phyloP scores from a whole-genome alignment of 2,888 invertebrate genomes.

The Sarcophaga caerulescens region DNA sequence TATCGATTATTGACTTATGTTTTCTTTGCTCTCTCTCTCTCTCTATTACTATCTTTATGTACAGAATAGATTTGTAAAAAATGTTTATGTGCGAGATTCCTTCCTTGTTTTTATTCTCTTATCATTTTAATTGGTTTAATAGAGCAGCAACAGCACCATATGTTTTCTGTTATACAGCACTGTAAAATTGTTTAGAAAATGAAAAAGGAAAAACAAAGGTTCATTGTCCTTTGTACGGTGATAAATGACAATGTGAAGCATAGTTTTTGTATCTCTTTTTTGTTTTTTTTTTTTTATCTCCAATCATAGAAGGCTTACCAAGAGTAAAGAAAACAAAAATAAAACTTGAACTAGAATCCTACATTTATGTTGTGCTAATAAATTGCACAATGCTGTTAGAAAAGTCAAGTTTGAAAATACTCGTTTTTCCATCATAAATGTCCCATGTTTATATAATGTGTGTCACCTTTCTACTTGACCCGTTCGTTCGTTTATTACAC shows the following conservation, averaged over 20 bases:
- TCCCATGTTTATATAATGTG: not conserved
- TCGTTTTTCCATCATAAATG: too few species aligned
- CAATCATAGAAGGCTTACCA: too few species aligned
- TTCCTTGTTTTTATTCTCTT: not conserved
- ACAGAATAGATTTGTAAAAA: conserved; percentile 17
- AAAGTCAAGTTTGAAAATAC: too few species aligned
- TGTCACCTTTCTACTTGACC: conserved; percentile 42
- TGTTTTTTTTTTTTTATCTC: too few species aligned
- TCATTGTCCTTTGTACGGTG: too few species aligned
- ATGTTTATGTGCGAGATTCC: not conserved
- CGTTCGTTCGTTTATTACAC: conserved; percentile 2
- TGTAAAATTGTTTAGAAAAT: not conserved
- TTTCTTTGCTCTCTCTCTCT: not conserved
- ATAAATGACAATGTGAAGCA: too few species aligned
- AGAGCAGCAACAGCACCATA: not conserved
- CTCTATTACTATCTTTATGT: too few species aligned
- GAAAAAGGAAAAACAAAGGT: too few species aligned
- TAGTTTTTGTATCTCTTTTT: too few species aligned
- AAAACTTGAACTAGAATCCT: too few species aligned
- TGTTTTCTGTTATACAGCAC: not conserved
- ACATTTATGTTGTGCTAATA: conserved; percentile 32
- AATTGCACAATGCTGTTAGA: too few species aligned
- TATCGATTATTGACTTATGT: conserved; percentile 61
- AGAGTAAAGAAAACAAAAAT: too few species aligned
- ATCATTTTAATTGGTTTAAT: not conserved